Conservation (phyloP, 2,113 vertebrate species). For the Megalops atlanticus region DNA sequence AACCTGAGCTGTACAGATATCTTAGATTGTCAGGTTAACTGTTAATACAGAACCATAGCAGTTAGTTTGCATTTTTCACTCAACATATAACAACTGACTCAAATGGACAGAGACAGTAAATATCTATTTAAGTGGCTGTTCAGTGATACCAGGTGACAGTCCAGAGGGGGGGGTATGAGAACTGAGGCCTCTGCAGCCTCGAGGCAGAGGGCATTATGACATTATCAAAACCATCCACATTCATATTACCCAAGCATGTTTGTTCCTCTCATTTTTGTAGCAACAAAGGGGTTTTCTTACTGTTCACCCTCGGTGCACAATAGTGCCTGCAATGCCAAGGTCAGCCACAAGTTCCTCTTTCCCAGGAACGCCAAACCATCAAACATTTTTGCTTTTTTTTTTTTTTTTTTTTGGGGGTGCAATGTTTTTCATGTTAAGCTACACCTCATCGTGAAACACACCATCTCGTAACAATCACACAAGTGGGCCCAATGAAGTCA, state of each 20-base stretch:
- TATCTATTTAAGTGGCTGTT: conserved; percentile 6
- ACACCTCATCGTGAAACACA: not conserved
- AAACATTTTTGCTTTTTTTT: conserved; percentile 12
- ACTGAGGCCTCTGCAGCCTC: not conserved
- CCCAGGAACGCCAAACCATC: conserved; percentile 4
- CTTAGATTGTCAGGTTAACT: not conserved
- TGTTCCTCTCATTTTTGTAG: conserved; percentile 26
- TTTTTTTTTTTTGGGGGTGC: too few species aligned
- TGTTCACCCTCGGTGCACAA: conserved; percentile 20
- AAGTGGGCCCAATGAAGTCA: conserved; percentile 15
- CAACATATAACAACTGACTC: not conserved
- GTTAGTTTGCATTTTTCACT: not conserved
- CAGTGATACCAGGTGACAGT: not conserved
- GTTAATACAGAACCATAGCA: not conserved
- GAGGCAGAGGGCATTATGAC: conserved; percentile 19
- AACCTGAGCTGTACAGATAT: not conserved
- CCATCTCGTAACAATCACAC: conserved; percentile 18
- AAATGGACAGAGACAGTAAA: not conserved
- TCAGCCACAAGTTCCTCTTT: conserved; percentile 9
- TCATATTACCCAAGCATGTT: conserved; percentile 19
- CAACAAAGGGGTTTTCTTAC: not conserved
- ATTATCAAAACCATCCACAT: conserved; percentile 15
- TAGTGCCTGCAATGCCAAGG: conserved; percentile 24
- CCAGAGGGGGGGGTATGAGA: not conserved
- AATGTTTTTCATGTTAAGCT: conserved; percentile 9